Evolutionary conservation across 2,888 invertebrate species (phyloP).

Genomic region (Drosophila lutescens): DNA sequence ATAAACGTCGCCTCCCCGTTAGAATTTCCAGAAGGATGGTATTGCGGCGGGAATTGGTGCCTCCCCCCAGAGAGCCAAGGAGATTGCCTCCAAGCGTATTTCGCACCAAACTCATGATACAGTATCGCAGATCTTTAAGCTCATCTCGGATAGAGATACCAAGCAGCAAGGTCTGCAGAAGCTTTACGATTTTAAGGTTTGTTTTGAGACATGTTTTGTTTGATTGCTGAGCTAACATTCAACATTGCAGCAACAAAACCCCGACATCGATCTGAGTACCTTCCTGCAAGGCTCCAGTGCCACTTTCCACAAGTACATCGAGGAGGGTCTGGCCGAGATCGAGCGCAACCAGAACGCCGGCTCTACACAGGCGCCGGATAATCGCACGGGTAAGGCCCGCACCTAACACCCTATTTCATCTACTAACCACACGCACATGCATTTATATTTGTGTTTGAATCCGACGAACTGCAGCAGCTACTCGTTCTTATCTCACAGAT

Average conservation of each 20-base stretch:
- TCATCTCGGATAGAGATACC: slow-evolving; percentile 95
- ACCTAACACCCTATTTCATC: slow-evolving; percentile 5
- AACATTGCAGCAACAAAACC: slow-evolving; percentile 81
- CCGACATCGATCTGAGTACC: slow-evolving; percentile 83
- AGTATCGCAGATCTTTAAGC: slow-evolving; percentile 94
- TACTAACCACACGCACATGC: slow-evolving; percentile 51
- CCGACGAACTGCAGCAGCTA: slow-evolving; percentile 64
- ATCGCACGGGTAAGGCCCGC: slow-evolving; percentile 64
- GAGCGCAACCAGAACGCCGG: slow-evolving; percentile 72
- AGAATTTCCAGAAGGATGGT: slow-evolving; percentile 86
- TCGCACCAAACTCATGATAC: slow-evolving; percentile 93
- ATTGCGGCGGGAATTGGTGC: slow-evolving; percentile 83
- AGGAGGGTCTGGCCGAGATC: slow-evolving; percentile 84
- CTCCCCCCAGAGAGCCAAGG: slow-evolving; percentile 82
- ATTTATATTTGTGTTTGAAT: slow-evolving; percentile 13
- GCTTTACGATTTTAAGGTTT: slow-evolving; percentile 84
- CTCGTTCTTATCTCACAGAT: slow-evolving; percentile 79
- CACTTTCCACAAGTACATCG: slow-evolving; percentile 84
- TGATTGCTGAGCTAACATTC: neutral
- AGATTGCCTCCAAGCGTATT: slow-evolving; percentile 86
- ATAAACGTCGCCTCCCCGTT: neutral
- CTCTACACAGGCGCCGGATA: slow-evolving; percentile 56
- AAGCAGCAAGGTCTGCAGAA: slow-evolving; percentile 90
- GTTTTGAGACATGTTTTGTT: neutral
- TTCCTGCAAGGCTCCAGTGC: slow-evolving; percentile 84